phyloP scores from a whole-genome alignment of 37 sponge, comb jelly and placozoan genomes.

The Halisarca cf. caerulea region DNA sequence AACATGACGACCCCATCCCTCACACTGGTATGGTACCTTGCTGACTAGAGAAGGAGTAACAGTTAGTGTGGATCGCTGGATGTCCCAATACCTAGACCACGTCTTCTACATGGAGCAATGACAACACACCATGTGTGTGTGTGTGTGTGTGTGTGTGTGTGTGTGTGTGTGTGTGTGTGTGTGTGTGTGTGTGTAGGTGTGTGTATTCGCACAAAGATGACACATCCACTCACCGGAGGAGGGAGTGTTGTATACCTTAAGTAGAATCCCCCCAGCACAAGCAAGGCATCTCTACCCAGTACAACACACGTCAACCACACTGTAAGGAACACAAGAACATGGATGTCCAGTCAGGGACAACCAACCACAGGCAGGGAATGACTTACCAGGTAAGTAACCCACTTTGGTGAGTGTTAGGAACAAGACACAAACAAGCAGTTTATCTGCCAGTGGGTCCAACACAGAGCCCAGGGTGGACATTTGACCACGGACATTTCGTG shows the following conservation, averaged over 20 bases:
- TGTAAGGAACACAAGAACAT: conserved; percentile 14
- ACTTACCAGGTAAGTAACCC: conserved; percentile 71
- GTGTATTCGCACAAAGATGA: neutral
- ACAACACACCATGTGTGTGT: neutral
- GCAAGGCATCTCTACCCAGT: conserved; percentile 66
- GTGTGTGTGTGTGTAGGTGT: neutral
- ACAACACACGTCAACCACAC: conserved; percentile 61
- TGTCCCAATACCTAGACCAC: conserved; percentile 77
- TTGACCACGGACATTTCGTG: conserved; percentile 72
- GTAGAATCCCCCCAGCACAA: conserved; percentile 67
- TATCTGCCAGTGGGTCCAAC: conserved; percentile 91
- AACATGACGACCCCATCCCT: no score
- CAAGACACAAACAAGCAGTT: conserved; percentile 61
- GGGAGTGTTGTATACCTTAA: conserved; percentile 85
- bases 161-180: neutral
- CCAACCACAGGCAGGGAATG: neutral
- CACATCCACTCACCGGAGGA: conserved; percentile 68
- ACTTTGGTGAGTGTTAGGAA: conserved; percentile 58
- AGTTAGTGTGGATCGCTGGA: conserved; percentile 69
- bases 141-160: neutral
- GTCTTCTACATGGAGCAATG: conserved; percentile 49
- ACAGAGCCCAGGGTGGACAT: conserved; percentile 71
- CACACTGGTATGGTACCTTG: conserved; percentile 54
- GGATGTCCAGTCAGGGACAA: neutral
- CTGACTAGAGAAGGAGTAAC: conserved; percentile 72